These are phyloP conservation scores for Metridium senile DNA, from an alignment of 92 coral and sea anemone genomes.

Conservation along the genomic window DNA sequence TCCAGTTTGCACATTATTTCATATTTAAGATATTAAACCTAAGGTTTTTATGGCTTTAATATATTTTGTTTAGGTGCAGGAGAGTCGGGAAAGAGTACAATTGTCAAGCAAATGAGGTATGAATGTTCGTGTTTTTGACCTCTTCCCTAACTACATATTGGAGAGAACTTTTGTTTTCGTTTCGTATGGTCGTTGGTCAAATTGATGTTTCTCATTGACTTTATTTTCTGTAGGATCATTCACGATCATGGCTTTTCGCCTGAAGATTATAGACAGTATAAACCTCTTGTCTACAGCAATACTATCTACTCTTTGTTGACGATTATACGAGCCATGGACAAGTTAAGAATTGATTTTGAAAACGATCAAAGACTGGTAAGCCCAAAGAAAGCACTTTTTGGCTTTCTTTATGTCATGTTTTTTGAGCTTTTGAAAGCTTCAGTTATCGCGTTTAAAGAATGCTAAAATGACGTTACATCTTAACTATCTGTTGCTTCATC, in stretches of 20 bases:
- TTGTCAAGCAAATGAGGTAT: slow-evolving; percentile 99
- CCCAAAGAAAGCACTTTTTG: slow-evolving; percentile 2
- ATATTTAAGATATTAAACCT: slow-evolving; percentile 44
- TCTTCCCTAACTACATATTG: slow-evolving; percentile 43
- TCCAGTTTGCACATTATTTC: slow-evolving; percentile 48
- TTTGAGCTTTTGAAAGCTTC: slow-evolving; percentile 26
- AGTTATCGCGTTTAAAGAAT: slow-evolving; percentile 26
- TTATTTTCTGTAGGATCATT: slow-evolving; percentile 78
- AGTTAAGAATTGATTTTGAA: slow-evolving; percentile 96
- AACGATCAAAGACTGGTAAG: slow-evolving; percentile 96
- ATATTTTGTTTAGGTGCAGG: slow-evolving; percentile 89
- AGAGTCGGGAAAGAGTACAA: slow-evolving; percentile 99
- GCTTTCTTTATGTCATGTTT: background rate
- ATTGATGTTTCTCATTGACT: slow-evolving; percentile 62
- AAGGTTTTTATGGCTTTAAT: slow-evolving; percentile 28
- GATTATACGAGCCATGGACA: slow-evolving; percentile 98
- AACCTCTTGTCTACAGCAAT: slow-evolving; percentile 91
- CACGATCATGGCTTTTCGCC: slow-evolving; percentile 98
- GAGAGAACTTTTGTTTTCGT: slow-evolving; percentile 44
- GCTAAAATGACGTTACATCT: slow-evolving; percentile 25
- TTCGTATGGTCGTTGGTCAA: slow-evolving; percentile 42
- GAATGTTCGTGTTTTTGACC: slow-evolving; percentile 54
- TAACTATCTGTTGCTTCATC: slow-evolving; percentile 36
- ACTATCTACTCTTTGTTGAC: slow-evolving; percentile 91
- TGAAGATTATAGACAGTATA: slow-evolving; percentile 96